Base-by-base conservation (phyloP, 2,113 vertebrate species). In the Zapornia atra region DNA sequence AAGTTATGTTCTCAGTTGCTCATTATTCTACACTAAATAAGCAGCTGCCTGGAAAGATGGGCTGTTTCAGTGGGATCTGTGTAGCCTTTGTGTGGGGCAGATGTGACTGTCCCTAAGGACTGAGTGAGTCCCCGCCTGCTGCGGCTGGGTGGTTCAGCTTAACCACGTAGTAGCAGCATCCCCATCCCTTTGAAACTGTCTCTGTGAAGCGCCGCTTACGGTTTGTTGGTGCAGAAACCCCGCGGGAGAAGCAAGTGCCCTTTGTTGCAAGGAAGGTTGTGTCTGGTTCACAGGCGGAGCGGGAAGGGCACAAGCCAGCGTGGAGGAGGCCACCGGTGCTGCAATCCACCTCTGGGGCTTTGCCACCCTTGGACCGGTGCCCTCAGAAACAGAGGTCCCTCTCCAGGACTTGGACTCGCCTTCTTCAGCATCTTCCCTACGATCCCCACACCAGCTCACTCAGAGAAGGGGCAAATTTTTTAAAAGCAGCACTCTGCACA, bases 161-260 rank as follows among this genome's bases (percentile, higher is more conserved):
- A 76, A n/a, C 33, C 15, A 56, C 2, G 0, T 25, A 29, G 13
- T 8, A 4, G 0, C 29, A 29, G 13, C 8, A 4, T 51, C 31
- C 54, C 19, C 1, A 2, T 85, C 40, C 22, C 34, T 57, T 76
- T 51, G 61, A 51, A 68, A 42, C 33, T 7, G 9, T 15, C 21
- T 53, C 44, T 59, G 17, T 40, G 64, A 82, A 76, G 63, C 42
- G 31, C 53, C 0, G 0, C 66, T 57, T 33, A 20, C 20, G 31
- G 31, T 42, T 34, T 54, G 28, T 25, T 28, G 34, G 46, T 40
- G 60, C 42, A 63, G 50, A 79, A 79, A 22, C 12, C 34, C 44
- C 11, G 46, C 26, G 78, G 12, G 60, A 82, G 64, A 34, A 38
- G 51, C 44, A 59, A 79, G 46, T 3, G 7, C 36, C 40, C 17